Evolutionary conservation across 2,888 invertebrate genomes (phyloP).

Genomic region (Cataglyphis cursor): DNA sequence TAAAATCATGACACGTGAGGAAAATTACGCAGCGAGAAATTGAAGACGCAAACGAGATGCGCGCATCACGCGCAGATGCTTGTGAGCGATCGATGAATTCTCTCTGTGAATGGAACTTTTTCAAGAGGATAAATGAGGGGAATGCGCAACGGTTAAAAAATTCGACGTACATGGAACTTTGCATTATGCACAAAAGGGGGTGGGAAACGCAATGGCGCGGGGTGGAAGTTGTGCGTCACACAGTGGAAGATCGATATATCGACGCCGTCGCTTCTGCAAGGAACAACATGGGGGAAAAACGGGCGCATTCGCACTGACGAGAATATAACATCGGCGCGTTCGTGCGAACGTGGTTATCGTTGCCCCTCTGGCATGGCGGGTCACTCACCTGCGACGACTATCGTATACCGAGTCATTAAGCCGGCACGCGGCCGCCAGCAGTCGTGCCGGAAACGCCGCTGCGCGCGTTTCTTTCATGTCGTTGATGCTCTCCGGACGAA

Average conservation of each 20-base stretch:
- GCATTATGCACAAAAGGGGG: slow-evolving; percentile 28
- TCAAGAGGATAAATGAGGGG: neutral
- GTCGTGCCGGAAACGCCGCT: slow-evolving; percentile 74
- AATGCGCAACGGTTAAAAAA: neutral
- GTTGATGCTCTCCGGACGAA: slow-evolving; percentile 38
- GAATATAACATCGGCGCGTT: slow-evolving; percentile 28
- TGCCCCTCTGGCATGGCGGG: slow-evolving; percentile 73
- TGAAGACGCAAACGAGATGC: neutral
- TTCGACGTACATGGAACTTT: slow-evolving; percentile 27
- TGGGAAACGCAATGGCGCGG: slow-evolving; percentile 18
- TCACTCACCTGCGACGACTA: slow-evolving; percentile 81
- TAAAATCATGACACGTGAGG: neutral
- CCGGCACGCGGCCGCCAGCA: slow-evolving; percentile 62
- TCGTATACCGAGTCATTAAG: slow-evolving; percentile 79
- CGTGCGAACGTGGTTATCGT: slow-evolving; percentile 73
- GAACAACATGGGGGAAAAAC: slow-evolving; percentile 48
- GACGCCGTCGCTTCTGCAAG: slow-evolving; percentile 27
- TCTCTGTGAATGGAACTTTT: neutral
- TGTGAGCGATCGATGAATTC: neutral
- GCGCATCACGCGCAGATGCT: neutral
- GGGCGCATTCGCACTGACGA: slow-evolving; percentile 33
- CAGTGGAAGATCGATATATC: slow-evolving; percentile 52
- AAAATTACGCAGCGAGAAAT: neutral
- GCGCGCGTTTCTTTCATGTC: slow-evolving; percentile 70
- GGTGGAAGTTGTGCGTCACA: slow-evolving; percentile 30